These are phyloP conservation scores for Drepana arcuata DNA, from an alignment of 1,140 invertebrate species.

Conservation along the genomic window DNA sequence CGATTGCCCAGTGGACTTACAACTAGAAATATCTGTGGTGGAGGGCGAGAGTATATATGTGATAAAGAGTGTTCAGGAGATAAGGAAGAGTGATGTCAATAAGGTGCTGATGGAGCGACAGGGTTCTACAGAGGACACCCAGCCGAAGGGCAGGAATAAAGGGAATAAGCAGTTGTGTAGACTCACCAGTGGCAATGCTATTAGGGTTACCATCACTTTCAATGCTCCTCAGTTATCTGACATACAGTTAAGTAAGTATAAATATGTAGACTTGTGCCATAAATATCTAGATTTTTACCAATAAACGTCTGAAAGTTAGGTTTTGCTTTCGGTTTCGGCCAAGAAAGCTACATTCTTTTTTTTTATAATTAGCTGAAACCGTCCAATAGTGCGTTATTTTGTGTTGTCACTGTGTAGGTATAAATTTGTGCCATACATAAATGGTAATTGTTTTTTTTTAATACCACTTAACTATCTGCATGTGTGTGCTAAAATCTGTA, in stretches of 20 bases:
- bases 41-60: constrained; percentile 41
- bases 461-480: no score
- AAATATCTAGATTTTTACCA: no score
- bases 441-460: no score
- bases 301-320: no score
- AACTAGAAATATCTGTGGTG: constrained; percentile 35
- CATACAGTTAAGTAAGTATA: constrained; percentile 33
- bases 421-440: no score
- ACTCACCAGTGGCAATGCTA: constrained; percentile 42
- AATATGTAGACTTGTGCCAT: constrained; percentile 5
- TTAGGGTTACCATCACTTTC: constrained; percentile 47
- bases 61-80: constrained; percentile 52
- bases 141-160: constrained; percentile 25
- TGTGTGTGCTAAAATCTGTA: no score
- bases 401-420: no score
- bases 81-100: constrained; percentile 45
- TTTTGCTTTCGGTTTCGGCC: no score
- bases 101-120: constrained; percentile 43
- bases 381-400: constrained; percentile 1
- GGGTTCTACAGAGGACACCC: constrained; percentile 22
- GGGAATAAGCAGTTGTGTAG: constrained; percentile 44
- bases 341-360: no score
- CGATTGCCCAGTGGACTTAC: constrained; percentile 46
- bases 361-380: constrained; percentile 3
- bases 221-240: constrained; percentile 37